Evolutionary conservation across 1,140 invertebrate species (phyloP).

Genomic region (Saccostrea echinata): DNA sequence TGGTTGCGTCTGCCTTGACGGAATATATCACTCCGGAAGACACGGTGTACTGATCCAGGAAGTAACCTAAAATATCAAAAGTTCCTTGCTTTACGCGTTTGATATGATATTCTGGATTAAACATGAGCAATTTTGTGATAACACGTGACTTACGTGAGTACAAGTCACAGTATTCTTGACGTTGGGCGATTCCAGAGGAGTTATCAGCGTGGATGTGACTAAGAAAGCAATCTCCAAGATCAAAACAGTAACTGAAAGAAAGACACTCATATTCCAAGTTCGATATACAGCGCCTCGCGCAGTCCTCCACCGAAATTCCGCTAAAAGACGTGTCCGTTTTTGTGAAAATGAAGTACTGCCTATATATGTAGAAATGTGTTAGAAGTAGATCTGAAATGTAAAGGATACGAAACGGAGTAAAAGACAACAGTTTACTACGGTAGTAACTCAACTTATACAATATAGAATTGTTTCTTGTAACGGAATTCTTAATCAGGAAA

Average conservation of each 20-base stretch:
- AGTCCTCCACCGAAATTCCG: conserved; percentile 66
- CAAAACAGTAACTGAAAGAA: conserved; percentile 66
- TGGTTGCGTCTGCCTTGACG: conserved; percentile 2
- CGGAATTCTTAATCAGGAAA: no score
- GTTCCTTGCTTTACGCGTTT: not conserved
- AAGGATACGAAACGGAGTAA: not conserved
- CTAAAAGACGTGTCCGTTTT: conserved; percentile 28
- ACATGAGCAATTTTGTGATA: not conserved
- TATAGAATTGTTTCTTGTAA: no score
- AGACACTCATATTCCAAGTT: conserved; percentile 58
- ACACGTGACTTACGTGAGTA: conserved; percentile 55
- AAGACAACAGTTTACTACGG: not conserved
- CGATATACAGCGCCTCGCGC: conserved; percentile 59
- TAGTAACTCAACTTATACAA: no score
- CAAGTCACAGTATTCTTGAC: conserved; percentile 58
- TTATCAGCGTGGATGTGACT: conserved; percentile 52
- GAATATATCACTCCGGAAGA: conserved; percentile 27
- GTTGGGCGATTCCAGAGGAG: conserved; percentile 1
- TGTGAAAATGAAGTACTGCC: conserved; percentile 27
- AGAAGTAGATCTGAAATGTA: conserved; percentile 50
- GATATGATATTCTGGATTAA: not conserved
- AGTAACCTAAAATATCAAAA: conserved; percentile 43
- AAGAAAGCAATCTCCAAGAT: conserved; percentile 60
- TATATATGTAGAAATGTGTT: conserved; percentile 52
- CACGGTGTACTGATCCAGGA: conserved; percentile 46